These are phyloP conservation scores for Philypnodon macrostomus DNA, from an alignment of 2,797 vertebrate species.

Conservation along the genomic window DNA sequence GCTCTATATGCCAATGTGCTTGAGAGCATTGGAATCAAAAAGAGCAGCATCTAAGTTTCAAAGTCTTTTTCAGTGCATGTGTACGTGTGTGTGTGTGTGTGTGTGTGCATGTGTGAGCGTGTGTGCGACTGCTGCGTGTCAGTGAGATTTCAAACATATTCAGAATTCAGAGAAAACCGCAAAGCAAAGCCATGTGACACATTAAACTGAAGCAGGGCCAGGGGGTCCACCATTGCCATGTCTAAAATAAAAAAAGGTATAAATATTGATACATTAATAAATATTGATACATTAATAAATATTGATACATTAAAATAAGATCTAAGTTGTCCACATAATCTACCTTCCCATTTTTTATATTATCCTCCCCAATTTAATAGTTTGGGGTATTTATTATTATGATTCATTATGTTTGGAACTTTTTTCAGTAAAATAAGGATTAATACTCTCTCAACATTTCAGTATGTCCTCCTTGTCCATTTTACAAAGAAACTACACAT, in stretches of 20 bases:
- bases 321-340: too few species aligned
- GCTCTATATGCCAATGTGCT: constrained; percentile 18
- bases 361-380: too few species aligned
- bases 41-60: not conserved
- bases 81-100: constrained; percentile 3
- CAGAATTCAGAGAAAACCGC: constrained; percentile 37
- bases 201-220: constrained; percentile 46
- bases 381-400: too few species aligned
- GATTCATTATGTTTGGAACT: too few species aligned
- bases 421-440: too few species aligned
- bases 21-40: constrained; percentile 8
- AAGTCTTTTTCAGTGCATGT: constrained; percentile 3
- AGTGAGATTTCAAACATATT: constrained; percentile 33
- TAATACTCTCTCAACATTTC: constrained; percentile 21
- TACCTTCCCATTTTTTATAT: too few species aligned
- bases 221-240: constrained; percentile 32
- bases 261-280: too few species aligned
- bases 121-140: constrained; percentile 11
- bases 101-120: constrained; percentile 17
- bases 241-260: constrained; percentile 22
- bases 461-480: constrained; percentile 20
- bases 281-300: too few species aligned
- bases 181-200: constrained; percentile 39
- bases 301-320: too few species aligned
- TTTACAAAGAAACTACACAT: constrained; percentile 23